A percentile compares a stretch with the other conserved stretches of the same genome.
Evolutionary conservation across 2,888 invertebrate genomes (phyloP).

Genomic region (Eurois occulta): DNA sequence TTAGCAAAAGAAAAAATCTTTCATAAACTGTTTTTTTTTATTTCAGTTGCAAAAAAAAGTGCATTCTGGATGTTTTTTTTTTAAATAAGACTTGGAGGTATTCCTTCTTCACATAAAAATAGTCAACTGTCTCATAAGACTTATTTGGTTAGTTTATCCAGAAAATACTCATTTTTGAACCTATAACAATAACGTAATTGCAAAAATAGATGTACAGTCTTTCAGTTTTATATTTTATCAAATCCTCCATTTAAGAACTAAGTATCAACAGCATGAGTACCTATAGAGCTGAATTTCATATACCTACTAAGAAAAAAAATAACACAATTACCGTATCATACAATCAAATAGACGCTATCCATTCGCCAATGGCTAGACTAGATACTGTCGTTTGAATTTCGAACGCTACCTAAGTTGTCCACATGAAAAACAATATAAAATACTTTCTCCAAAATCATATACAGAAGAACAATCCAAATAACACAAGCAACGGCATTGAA

Average conservation of each 20-base stretch:
- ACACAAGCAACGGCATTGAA: constrained; percentile 18
- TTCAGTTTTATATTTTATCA: not conserved
- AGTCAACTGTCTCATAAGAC: not conserved
- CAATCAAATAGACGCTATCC: not conserved
- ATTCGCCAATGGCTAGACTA: not conserved
- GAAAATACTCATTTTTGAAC: not conserved
- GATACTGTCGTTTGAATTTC: not conserved
- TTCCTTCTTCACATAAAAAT: not conserved
- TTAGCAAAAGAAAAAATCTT: not conserved
- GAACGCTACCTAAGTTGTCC: not conserved
- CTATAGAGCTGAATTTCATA: not conserved
- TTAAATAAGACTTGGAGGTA: not conserved
- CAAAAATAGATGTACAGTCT: constrained; percentile 4
- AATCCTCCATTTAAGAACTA: not conserved
- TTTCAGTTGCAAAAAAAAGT: not conserved
- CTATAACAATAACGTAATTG: not conserved
- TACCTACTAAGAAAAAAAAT: not conserved
- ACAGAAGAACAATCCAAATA: constrained; percentile 31
- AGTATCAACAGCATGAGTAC: not conserved
- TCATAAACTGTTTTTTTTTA: no score
- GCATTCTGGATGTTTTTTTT: not conserved
- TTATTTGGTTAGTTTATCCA: not conserved
- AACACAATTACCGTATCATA: no score
- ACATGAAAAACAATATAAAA: not conserved
- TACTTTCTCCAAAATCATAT: not conserved